phyloP scores from a whole-genome alignment of 2,113 vertebrate genomes.

The Aythya baeri region DNA sequence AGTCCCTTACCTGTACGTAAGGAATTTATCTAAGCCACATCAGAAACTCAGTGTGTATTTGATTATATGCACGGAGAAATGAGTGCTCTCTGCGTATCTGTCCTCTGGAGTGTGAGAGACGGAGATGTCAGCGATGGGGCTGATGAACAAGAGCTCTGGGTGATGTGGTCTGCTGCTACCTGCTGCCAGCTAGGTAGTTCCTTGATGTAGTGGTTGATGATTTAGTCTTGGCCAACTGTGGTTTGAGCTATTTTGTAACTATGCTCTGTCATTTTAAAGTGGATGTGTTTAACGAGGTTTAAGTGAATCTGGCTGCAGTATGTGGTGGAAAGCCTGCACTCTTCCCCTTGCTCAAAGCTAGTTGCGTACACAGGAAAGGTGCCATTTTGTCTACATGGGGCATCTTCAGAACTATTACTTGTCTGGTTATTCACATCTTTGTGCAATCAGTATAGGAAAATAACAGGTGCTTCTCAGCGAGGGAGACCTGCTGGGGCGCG shows the following conservation, averaged over 20 bases:
- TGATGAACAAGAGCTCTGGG: not conserved
- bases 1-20: rapidly evolving
- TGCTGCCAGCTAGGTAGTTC: not conserved
- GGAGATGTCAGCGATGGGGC: rapidly evolving
- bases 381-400: not conserved
- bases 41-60: not conserved
- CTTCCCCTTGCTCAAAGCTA: not conserved
- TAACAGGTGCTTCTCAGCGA: not conserved
- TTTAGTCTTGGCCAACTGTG: not conserved
- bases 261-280: not conserved
- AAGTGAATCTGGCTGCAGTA: not conserved
- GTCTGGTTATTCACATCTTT: not conserved
- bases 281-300: not conserved
- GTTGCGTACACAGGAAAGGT: rapidly evolving
- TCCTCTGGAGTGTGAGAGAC: not conserved
- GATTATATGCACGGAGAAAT: not conserved
- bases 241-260: not conserved
- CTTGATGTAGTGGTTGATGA: not conserved
- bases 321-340: not conserved
- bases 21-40: not conserved
- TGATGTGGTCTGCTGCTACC: not conserved
- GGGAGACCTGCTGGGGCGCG: not conserved
- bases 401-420: not conserved
- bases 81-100: not conserved
- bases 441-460: not conserved